Evolutionary conservation across 2,888 invertebrate species (phyloP), one percentile per base, ranked within the genome.

Genomic region (Vannuccia rotundouncinata): DNA sequence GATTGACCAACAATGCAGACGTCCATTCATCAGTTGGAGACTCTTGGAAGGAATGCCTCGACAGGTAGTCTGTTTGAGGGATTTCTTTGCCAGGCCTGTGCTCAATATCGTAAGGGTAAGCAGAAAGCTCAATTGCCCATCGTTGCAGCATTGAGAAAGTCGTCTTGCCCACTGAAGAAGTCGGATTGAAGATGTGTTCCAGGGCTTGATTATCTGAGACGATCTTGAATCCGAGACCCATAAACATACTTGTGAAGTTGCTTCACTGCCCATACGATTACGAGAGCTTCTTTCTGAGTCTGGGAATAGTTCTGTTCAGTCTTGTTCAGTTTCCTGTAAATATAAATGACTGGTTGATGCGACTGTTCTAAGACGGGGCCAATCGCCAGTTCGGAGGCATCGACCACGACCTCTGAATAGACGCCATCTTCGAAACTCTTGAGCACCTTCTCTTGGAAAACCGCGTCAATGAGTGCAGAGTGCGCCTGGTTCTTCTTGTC

Each of bases 71-170:
- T 2, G 74, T n/a, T 73, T 73, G 74, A 10, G 74, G 28, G 2
- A 73, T 73, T 10, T 5, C 22, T 27, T 31, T 10, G 2, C 2
- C 76, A n/a, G 5, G 76, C 1, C 76, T 13, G 25, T 75, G 29
- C 28, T 75, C 13, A 27, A 75, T 2, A 30, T 75, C 76, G 31
- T 75, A 75, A 27, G 5, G 2, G 25, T 75, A 75, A 1, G 76
- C 29, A 75, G 30, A 30, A 5, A 75, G 22, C n/a, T 30, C 76
- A 30, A 75, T 30, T 5, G 76, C 10, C 76, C 76, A 75, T 2
- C 76, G 2, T 75, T 75, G 76, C n/a, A 75, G 29, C 31, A 75
- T 75, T 1, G 30, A 2, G n/a, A 29, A 75, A 30, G 29, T 75
- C n/a, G 76, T 27, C 28, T 75, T 75, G 1, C 30, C 29, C 76